Evolutionary conservation across 2,888 invertebrate genomes (phyloP), one percentile per base, ranked within the genome.

Genomic region (Toxonevra muliebris): DNA sequence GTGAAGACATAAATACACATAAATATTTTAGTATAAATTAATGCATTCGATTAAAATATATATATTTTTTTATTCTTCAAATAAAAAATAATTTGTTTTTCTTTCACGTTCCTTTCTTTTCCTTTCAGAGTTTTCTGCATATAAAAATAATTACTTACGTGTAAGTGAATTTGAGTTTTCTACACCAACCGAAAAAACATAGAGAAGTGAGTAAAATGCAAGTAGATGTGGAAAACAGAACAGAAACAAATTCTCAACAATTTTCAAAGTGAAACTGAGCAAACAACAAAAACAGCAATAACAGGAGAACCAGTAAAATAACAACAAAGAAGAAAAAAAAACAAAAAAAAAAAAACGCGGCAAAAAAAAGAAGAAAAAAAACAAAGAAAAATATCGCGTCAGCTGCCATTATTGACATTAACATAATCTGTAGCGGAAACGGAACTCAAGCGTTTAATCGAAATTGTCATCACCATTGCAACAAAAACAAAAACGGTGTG

Each of bases 391-490:
- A 10, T 5, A 15, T 15, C 48, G 48, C 48, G 48, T 48, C 8
- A 48, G 48, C 48, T 48, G 48, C 15, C 48, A 15, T 15, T 8
- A 48, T 48, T 55, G 55, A 55, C 64, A 70, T 69, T 72, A 66
- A 64, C 69, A 69, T 70, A 70, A 70, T 59, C 69, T 43, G 45
- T 61, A 65, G 50, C 62, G 60, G 59, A 69, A 65, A 50, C 66
- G 67, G 58, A 64, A 69, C 64, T 71, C 61, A 61, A 71, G 71
- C 69, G 68, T 69, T 69, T 73, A 71, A 68, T 68, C 67, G 69
- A 66, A 66, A 65, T 59, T 65, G 58, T 66, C 65, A 64, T 15
- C 59, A 43, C 50, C 20, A 13, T 57, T 45, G 30, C 30, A 7
- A 30, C 7, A 30, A 30, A 30, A 1, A n/a, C 17, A 53, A 1